phyloP scores from a whole-genome alignment of 2,797 vertebrate genomes.

The Macroramphosus scolopax region DNA sequence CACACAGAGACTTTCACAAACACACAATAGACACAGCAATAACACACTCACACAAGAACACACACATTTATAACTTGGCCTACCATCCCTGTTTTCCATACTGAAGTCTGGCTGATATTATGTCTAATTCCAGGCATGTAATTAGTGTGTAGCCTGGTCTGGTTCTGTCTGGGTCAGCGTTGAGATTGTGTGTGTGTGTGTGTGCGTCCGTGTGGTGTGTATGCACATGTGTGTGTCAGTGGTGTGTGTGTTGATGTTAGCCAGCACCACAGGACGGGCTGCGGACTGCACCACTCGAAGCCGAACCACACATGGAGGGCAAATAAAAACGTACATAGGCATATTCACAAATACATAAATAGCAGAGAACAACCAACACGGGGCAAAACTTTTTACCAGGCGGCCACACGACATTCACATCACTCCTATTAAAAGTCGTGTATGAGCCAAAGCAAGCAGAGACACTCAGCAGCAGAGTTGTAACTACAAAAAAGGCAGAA shows the following conservation, averaged over 20 bases:
- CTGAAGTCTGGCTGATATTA: slow-evolving; percentile 63
- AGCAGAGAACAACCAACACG: slow-evolving; percentile 49
- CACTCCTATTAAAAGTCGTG: slow-evolving; percentile 10
- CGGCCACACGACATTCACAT: slow-evolving; percentile 35
- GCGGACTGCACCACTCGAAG: slow-evolving; percentile 34
- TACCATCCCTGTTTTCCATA: slow-evolving; percentile 56
- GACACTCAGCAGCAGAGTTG: slow-evolving; percentile 22
- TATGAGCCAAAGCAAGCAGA: slow-evolving; percentile 49
- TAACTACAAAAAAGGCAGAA: no score
- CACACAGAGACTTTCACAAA: neutral
- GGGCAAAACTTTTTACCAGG: slow-evolving; percentile 20
- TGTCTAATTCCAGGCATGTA: slow-evolving; percentile 75
- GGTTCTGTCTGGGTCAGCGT: slow-evolving; percentile 68
- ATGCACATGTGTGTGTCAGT: slow-evolving; percentile 9
- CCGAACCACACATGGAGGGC: slow-evolving; percentile 47
- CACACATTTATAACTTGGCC: slow-evolving; percentile 43
- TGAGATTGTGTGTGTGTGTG: slow-evolving; percentile 32
- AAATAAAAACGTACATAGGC: slow-evolving; percentile 37
- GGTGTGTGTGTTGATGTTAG: slow-evolving; percentile 46
- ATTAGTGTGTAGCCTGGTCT: slow-evolving; percentile 71
- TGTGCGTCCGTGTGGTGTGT: slow-evolving; percentile 18
- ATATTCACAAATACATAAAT: slow-evolving; percentile 45
- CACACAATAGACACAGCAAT: slow-evolving; percentile 7
- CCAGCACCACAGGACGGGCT: slow-evolving; percentile 59
- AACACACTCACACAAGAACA: slow-evolving; percentile 23